These are phyloP conservation scores for Saccostrea cuccullata DNA, from an alignment of 1,140 invertebrate genomes.

Conservation along the genomic window DNA sequence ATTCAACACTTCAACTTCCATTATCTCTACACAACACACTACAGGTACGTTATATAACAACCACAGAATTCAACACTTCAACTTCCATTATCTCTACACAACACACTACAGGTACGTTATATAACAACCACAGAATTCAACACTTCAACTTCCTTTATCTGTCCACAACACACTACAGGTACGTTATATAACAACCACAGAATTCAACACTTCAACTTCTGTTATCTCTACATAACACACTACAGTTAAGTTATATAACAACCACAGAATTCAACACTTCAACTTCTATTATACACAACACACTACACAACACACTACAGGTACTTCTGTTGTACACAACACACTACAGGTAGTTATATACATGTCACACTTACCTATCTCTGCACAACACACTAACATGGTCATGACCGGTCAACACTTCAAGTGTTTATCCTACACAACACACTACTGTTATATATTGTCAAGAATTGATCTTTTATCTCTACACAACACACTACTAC, in stretches of 20 bases:
- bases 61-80: neutral
- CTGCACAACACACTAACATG: constrained; percentile 15
- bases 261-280: neutral
- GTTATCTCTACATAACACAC: neutral
- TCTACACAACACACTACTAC: too few relatives aligned
- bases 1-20: neutral
- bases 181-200: neutral
- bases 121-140: neutral
- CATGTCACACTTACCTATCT: too few relatives aligned
- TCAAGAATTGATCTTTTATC: too few relatives aligned
- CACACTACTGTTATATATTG: neutral
- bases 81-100: neutral
- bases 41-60: neutral
- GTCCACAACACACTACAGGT: constrained; percentile 16
- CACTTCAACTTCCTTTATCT: neutral
- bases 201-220: neutral
- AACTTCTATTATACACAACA: neutral
- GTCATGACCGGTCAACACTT: neutral
- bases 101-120: constrained; percentile 1
- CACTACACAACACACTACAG: constrained; percentile 11
- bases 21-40: neutral
- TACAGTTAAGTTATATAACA: constrained; percentile 1
- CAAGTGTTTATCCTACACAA: neutral
- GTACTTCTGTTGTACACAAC: neutral
- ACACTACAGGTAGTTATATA: constrained; percentile 20